These are phyloP conservation scores for Junonia oenone DNA, from an alignment of 2,888 invertebrate genomes.

Conservation along the genomic window DNA sequence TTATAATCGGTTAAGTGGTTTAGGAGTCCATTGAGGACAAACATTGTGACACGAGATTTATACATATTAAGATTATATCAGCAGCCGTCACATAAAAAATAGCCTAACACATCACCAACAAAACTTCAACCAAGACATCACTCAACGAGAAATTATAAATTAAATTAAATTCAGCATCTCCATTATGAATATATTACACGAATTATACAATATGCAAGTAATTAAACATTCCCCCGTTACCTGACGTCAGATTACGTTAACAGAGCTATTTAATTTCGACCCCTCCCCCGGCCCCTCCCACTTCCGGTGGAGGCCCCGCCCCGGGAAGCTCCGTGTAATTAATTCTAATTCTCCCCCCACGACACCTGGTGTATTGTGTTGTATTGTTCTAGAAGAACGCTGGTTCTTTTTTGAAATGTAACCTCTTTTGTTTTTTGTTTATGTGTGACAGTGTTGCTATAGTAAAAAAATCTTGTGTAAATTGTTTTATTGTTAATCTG, in stretches of 20 bases:
- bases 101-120: no score
- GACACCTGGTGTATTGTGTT: constrained; percentile 25
- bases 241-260: constrained; percentile 36
- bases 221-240: constrained; percentile 38
- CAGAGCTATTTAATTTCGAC: constrained; percentile 38
- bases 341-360: constrained; percentile 35
- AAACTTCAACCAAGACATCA: no score
- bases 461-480: no score
- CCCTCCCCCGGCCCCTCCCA: constrained; percentile 31
- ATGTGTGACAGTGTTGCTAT: no score
- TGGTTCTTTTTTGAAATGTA: background rate
- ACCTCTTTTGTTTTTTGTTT: background rate
- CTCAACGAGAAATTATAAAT: no score
- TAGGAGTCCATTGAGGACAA: no score
- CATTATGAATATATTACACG: constrained; percentile 22
- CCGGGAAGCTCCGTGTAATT: constrained; percentile 39
- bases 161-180: no score
- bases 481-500: no score
- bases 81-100: no score
- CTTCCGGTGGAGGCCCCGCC: constrained; percentile 34
- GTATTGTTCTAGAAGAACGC: constrained; percentile 14
- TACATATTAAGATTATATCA: no score
- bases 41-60: no score
- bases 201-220: constrained; percentile 29
- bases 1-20: no score